These are phyloP conservation scores for Paracanthobrama guichenoti DNA, from an alignment of 2,113 vertebrate species.

Conservation along the genomic window DNA sequence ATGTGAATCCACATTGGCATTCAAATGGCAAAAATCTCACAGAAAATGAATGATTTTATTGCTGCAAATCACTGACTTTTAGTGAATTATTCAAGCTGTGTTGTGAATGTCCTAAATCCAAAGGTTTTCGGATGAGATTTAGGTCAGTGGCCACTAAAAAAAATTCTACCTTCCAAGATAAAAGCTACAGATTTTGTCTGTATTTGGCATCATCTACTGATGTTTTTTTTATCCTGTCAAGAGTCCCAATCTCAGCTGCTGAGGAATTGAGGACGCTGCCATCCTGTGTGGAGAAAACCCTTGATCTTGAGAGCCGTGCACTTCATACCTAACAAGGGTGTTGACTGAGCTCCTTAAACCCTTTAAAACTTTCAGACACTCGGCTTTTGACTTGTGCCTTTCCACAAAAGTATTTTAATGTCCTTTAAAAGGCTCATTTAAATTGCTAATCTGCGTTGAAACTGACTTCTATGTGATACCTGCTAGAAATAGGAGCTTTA, in stretches of 20 bases:
- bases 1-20: neutral
- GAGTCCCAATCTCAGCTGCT: neutral
- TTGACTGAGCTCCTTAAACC: neutral
- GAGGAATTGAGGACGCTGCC: neutral
- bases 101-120: neutral
- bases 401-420: neutral
- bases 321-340: neutral
- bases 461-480: neutral
- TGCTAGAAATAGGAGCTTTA: neutral
- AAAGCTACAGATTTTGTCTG: neutral
- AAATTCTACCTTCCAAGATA: neutral
- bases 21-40: neutral
- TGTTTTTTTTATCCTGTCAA: neutral
- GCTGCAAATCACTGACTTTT: neutral
- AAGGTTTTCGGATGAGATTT: neutral
- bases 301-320: neutral
- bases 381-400: neutral
- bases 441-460: neutral
- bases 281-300: neutral
- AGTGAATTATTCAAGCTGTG: neutral
- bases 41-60: neutral
- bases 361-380: neutral
- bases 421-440: neutral
- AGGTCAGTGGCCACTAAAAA: neutral
- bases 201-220: conserved; percentile 20